Percentiles rank a stretch among this genome's conserved stretches.
Conservation (phyloP, 2,113 vertebrate genomes). For the Casuarius casuarius region DNA sequence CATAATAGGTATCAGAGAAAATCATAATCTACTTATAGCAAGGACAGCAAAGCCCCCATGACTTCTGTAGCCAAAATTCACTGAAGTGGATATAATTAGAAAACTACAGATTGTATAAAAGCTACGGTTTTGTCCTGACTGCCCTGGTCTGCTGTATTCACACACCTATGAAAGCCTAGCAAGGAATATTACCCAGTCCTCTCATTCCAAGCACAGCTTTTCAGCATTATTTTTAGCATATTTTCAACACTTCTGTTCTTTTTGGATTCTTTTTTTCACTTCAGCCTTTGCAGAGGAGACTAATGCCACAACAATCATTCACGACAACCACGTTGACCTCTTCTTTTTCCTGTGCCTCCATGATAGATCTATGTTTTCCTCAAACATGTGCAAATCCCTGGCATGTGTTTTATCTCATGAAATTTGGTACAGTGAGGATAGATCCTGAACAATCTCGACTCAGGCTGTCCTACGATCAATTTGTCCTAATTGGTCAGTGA, state of each 20-base stretch:
- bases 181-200: neutral
- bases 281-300: neutral
- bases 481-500: conserved; percentile 25
- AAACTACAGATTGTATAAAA: neutral
- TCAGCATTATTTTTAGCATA: neutral
- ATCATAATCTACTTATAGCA: neutral
- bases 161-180: neutral
- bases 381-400: neutral
- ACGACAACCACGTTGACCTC: neutral
- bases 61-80: neutral
- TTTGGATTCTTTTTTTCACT: neutral
- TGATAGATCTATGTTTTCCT: neutral
- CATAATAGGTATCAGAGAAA: neutral
- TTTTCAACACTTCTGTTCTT: neutral
- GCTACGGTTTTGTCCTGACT: neutral
- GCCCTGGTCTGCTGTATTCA: neutral
- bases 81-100: neutral
- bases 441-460: conserved; percentile 7
- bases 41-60: neutral
- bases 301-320: neutral
- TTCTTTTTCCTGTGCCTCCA: neutral
- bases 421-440: neutral
- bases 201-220: neutral
- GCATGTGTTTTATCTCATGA: conserved; percentile 17
- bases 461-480: neutral